Evolutionary conservation across 1,140 invertebrate species (phyloP), one percentile per base, ranked within the genome.

Genomic region (Galendromus occidentalis): DNA sequence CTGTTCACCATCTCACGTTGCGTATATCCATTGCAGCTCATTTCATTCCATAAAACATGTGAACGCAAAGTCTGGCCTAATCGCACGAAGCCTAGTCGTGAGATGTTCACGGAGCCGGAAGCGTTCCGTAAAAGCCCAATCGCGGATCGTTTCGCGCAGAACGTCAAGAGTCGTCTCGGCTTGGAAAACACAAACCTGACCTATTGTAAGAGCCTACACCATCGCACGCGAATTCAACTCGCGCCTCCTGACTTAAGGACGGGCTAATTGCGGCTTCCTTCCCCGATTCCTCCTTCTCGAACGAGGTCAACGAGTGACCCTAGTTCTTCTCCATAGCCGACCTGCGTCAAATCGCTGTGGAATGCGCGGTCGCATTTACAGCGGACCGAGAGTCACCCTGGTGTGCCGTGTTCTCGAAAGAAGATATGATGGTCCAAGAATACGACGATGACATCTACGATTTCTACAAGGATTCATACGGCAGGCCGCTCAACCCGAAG

Each of bases 371-470:
- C 2, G n/a, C 51, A 6, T 59, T 29, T 9, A 25, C 51, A 33
- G 51, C 51, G 17, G 17, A 59, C 33, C 14, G 51, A 25, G 22
- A 25, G 33, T 59, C 51, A 2, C 51, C 51, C 25, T 59, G 51
- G 51, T 59, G 51, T 22, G 51, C 1, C 14, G 51, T 59, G 25
- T 59, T 59, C 20, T 59, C 51, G 2, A 59, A 1, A 2, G 51
- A 59, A 14, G 51, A 59, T 33, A 14, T 59, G 14, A 4, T 59
- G 1, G 51, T 59, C 12, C 14, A 25, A 6, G 51, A 59, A 22
- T 59, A 59, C 9, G 51, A 59, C 25, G 51, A 59, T 22, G 51
- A 59, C 9, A 59, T 59, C 33, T 59, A 59, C 33, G 51, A 59
- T 22, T 59, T 59, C 33, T 59, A 59, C 51, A 59, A 59, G 51